Percentiles rank a stretch among this genome's conserved stretches.
Evolutionary conservation across 2,888 invertebrate genomes (phyloP).

Genomic region (Heliconius aoede): DNA sequence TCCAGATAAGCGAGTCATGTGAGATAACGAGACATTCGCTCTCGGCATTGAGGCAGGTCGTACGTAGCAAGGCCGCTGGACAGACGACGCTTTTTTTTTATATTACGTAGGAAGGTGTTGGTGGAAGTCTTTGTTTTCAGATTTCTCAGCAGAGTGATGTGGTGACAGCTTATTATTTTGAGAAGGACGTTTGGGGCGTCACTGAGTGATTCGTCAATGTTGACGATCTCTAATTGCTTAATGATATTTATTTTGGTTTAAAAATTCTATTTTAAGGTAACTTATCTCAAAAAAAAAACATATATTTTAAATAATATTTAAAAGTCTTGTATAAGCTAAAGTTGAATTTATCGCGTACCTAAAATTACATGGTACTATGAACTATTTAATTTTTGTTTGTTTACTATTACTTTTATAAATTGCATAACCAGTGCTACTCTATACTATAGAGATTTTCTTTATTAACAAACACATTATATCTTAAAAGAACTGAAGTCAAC

Average conservation of each 20-base stretch:
- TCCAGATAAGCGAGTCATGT: conserved; percentile 39
- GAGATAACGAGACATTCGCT: conserved; percentile 44
- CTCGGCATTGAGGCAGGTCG: conserved; percentile 46
- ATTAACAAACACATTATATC: neutral
- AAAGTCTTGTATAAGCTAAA: too few species aligned
- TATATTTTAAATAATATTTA: neutral
- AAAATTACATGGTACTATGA: neutral
- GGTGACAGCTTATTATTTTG: conserved; percentile 9
- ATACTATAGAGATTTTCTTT: neutral
- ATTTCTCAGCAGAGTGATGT: neutral
- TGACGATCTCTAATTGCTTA: neutral
- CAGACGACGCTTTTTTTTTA: neutral
- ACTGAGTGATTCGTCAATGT: neutral
- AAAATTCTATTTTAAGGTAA: neutral
- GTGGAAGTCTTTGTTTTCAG: conserved; percentile 2
- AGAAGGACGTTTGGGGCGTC: conserved; percentile 6
- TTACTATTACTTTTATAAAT: too few species aligned
- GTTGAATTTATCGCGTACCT: neutral
- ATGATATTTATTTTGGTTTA: neutral
- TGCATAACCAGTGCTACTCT: neutral
- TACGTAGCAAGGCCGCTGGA: conserved; percentile 35
- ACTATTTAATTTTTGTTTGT: neutral
- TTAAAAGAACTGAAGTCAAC: neutral
- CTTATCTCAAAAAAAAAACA: neutral
- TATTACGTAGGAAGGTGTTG: neutral